These are phyloP conservation scores for Anableps anableps DNA, from an alignment of 2,797 vertebrate genomes.

Conservation along the genomic window DNA sequence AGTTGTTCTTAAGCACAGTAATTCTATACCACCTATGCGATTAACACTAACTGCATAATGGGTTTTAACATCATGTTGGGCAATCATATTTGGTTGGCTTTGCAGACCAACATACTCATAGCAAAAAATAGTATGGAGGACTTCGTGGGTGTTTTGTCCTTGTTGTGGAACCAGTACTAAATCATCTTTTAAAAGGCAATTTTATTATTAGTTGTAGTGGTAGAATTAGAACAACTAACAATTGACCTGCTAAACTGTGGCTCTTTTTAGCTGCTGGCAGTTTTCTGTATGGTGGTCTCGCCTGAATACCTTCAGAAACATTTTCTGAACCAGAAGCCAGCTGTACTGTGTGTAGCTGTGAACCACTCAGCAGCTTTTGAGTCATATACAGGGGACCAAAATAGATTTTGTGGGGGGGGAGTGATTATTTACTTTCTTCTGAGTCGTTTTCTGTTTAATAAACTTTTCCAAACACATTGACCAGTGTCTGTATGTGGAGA, in stretches of 20 bases:
- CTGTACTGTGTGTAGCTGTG: no score
- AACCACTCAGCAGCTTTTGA: neutral
- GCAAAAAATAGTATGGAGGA: no score
- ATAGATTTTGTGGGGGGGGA: neutral
- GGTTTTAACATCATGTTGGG: no score
- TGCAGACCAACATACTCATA: no score
- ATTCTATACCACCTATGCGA: neutral
- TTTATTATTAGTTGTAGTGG: neutral
- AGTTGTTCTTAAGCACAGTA: conserved; percentile 8
- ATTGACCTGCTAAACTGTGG: neutral
- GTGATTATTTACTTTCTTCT: neutral
- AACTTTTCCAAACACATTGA: neutral
- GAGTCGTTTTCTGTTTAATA: neutral
- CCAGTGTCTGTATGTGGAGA: neutral
- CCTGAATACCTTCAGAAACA: neutral
- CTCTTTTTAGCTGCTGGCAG: neutral
- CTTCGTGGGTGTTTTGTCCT: no score
- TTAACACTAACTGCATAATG: no score
- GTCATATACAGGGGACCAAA: neutral
- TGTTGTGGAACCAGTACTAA: no score
- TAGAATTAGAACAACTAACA: neutral
- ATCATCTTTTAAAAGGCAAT: neutral
- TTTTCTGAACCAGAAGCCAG: neutral
- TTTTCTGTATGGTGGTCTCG: neutral
- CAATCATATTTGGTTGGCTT: no score